Evolutionary conservation across 2,888 invertebrate genomes (phyloP), one percentile per base, ranked within the genome.

Genomic region (Dioctria linearis): DNA sequence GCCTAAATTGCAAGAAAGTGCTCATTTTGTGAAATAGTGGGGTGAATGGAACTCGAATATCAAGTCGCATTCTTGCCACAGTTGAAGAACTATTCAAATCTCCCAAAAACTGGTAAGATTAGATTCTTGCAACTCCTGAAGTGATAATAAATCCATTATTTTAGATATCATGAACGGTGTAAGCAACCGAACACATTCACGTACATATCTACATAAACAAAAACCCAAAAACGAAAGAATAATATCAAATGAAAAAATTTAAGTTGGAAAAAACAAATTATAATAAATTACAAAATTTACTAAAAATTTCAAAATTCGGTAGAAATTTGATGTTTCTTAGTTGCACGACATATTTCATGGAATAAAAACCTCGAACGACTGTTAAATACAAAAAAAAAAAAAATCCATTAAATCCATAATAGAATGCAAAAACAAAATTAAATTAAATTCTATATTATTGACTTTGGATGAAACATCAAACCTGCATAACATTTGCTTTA

Each of bases 391-490:
- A 78, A 49, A 54, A 71, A 73, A 67, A 46, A 80, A 69, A 37
- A 25, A 54, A 9, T n/a, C 59, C 2, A 25, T 25, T 73, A n/a
- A n/a, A n/a, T n/a, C 59, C 73, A 54, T 59, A 40, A 67, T 51
- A 81, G 65, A 9, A 79, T 73, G 73, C 59, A 42, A 57, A 81
- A 67, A 57, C 5, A 51, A 80, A 66, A 76, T 4, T 46, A 61
- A 46, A 42, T 54, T 75, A 54, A 13, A 37, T 25, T 59, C 54
- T n/a, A 5, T 79, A 25, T 25, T 25, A 25, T 54, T 42, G 59
- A 4, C 11, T 69, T 57, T 61, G 13, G 9, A 49, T 73, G 80
- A 80, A 80, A 73, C 80, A 80, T 80, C 80, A 80, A 80, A 80
- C 80, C 80, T 80, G 80, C 59, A 11, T 49, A 59, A 59, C 11